Evolutionary conservation across 2,113 vertebrate species (phyloP), one percentile per base, ranked within the genome.

Genomic region (Setophaga coronata): DNA sequence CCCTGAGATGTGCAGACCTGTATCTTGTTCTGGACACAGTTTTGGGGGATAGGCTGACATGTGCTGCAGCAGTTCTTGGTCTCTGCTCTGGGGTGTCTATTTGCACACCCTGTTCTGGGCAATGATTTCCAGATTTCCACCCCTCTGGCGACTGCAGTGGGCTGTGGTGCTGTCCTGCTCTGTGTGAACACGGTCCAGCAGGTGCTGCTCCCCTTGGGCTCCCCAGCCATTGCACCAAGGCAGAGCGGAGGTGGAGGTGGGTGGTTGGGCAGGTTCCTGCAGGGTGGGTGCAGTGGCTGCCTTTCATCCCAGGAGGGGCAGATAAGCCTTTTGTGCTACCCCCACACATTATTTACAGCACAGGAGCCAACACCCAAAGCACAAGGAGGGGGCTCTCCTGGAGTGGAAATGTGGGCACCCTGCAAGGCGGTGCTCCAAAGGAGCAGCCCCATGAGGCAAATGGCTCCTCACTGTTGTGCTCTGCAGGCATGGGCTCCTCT

Each of bases 21-120:
- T 28, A 8, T 20, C 40, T 65, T 54, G 45, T 40, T 48, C 40
- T 1, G 0, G n/a, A 4, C 2, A 1, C 65, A 54, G 36, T 42
- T 69, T 7, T 67, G 38, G 36, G 61, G 29, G 43, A 2, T 34
- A 5, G 1, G 67, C 48, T 0, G 2, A 18, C 3, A 1, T 0
- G 0, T 38, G 43, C 83, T 82, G 47, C 65, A 33, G 26, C 54
- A 60, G 33, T n/a, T 86, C 57, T 65, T 3, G 1, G 72, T 54
- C 58, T 48, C 31, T 3, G 1, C 54, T 57, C 34, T 6, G 6
- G 18, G 24, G 12, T 83, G 64, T 58, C 34, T 82, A 4, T 80
- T 60, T 61, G 21, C 33, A 45, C 0, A 1, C 8, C 4, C 28
- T 2, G 0, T 28, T 47, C 67, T 2, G 6, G 33, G 9, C 2